Evolutionary conservation across 2,113 vertebrate genomes (phyloP).

Genomic region (Petrocephalus zakoni): DNA sequence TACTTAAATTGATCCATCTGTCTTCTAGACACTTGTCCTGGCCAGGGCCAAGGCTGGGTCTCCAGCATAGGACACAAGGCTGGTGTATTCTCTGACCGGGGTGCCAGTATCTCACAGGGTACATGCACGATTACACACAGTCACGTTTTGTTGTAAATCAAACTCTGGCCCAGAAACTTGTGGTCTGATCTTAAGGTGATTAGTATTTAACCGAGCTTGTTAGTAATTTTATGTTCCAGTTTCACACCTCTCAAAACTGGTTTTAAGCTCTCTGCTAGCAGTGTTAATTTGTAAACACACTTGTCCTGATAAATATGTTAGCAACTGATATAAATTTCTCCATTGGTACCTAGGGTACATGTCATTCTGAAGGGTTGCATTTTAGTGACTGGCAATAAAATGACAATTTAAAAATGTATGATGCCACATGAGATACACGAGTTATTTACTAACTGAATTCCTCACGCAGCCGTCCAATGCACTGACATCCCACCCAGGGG

Average conservation of each 20-base stretch:
- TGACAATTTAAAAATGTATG: background rate
- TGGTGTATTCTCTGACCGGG: background rate
- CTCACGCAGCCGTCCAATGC: background rate
- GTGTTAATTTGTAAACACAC: background rate
- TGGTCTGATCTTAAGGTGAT: background rate
- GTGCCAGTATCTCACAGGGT: background rate
- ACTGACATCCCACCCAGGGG: background rate
- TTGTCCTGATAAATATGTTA: background rate
- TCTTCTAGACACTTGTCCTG: background rate
- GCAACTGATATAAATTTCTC: background rate
- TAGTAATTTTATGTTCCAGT: background rate
- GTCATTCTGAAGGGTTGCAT: background rate
- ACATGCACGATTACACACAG: background rate
- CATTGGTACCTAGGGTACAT: background rate
- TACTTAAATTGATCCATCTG: background rate
- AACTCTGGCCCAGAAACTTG: background rate
- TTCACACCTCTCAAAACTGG: background rate
- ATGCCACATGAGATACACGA: background rate
- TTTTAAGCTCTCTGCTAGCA: background rate
- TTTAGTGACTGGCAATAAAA: background rate
- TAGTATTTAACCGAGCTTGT: background rate
- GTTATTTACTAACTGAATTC: background rate
- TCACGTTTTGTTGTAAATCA: background rate
- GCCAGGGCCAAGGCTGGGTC: background rate
- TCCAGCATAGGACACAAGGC: background rate